These are phyloP conservation scores for Tetragnatha versicolor DNA, from an alignment of 1,140 invertebrate species.

Conservation along the genomic window DNA sequence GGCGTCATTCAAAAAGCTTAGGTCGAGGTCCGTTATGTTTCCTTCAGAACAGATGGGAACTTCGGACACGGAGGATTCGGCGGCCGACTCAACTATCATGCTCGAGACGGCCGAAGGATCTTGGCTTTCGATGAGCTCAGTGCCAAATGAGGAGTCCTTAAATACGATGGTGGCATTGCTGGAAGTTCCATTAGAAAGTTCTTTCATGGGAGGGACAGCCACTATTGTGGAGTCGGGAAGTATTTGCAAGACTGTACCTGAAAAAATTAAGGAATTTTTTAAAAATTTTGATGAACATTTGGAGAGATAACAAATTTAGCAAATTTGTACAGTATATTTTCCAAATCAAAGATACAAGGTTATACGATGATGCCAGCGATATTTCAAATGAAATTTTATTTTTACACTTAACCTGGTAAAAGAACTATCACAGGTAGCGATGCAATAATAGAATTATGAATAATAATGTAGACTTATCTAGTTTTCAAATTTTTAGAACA, in stretches of 20 bases:
- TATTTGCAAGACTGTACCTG: constrained; percentile 53
- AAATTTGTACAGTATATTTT: too few species aligned
- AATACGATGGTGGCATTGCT: constrained; percentile 21
- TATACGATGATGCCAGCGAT: too few species aligned
- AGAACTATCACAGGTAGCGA: too few species aligned
- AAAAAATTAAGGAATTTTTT: too few species aligned
- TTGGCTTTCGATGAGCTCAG: not conserved
- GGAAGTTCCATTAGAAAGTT: not conserved
- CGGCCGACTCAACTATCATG: not conserved
- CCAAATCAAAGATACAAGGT: too few species aligned
- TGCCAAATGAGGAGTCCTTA: constrained; percentile 11
- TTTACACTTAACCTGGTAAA: too few species aligned
- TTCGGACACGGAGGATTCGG: not conserved
- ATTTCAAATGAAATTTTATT: too few species aligned
- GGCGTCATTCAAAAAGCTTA: constrained; percentile 49
- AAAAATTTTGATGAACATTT: not conserved
- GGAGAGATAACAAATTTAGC: too few species aligned
- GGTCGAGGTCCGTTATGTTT: constrained; percentile 43
- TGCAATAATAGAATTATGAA: too few species aligned
- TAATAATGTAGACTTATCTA: too few species aligned
- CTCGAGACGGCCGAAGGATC: constrained; percentile 12
- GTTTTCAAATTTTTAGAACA: too few species aligned
- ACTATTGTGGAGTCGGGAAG: constrained; percentile 32
- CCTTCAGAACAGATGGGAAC: constrained; percentile 42
- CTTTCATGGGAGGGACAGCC: constrained; percentile 21